Conservation (phyloP, 2,888 invertebrate species). For the Biston stratarius region DNA sequence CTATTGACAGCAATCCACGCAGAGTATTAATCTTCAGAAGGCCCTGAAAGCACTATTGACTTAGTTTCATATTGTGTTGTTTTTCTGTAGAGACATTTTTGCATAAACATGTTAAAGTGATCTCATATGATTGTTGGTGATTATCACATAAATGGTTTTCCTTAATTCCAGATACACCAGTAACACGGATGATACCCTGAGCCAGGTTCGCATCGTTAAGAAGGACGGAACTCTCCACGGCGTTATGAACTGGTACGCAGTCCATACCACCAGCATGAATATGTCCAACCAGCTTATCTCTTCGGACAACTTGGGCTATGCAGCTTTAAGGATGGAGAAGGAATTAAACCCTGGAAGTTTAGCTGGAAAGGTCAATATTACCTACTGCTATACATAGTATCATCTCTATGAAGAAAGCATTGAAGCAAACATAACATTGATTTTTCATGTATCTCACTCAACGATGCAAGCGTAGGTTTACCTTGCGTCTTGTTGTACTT, state of each 20-base stretch:
- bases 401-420: background rate
- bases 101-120: background rate
- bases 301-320: slow-evolving; percentile 94
- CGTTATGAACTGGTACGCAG: slow-evolving; percentile 93
- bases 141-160: background rate
- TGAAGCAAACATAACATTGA: background rate
- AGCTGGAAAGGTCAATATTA: slow-evolving; percentile 66
- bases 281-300: slow-evolving; percentile 92
- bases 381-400: too few species aligned
- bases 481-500: too few species aligned
- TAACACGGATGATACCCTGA: slow-evolving; percentile 90
- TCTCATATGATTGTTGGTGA: background rate
- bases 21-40: too few species aligned
- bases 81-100: too few species aligned
- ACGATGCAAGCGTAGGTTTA: too few species aligned
- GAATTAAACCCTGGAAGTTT: slow-evolving; percentile 86
- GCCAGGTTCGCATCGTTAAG: slow-evolving; percentile 90
- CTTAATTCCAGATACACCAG: slow-evolving; percentile 86
- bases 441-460: too few species aligned
- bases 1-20: background rate
- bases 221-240: slow-evolving; percentile 87
- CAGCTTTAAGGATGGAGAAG: slow-evolving; percentile 90
- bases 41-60: background rate
- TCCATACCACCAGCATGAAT: slow-evolving; percentile 95
- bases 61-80: background rate